These are phyloP conservation scores for Brachionus manjavacas DNA, from an alignment of 1,140 invertebrate species.

Conservation along the genomic window DNA sequence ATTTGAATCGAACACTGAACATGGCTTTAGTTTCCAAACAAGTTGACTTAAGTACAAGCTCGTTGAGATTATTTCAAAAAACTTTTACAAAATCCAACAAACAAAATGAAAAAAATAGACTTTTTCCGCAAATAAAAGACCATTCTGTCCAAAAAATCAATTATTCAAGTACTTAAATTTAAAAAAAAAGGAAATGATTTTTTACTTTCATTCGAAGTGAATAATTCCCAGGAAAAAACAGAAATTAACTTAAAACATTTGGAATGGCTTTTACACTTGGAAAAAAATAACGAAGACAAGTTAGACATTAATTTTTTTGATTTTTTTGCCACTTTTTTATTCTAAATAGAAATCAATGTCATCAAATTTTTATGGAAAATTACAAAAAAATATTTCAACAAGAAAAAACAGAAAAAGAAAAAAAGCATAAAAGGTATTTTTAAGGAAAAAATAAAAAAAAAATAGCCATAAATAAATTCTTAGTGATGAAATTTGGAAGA, in stretches of 20 bases:
- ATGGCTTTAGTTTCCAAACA: slow-evolving; percentile 14
- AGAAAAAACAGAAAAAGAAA: slow-evolving; percentile 8
- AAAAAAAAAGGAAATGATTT: background rate
- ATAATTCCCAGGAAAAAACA: background rate
- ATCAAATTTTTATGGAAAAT: slow-evolving; percentile 51
- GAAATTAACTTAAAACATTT: slow-evolving; percentile 19
- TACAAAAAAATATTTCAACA: slow-evolving; percentile 51
- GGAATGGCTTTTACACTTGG: slow-evolving; percentile 20
- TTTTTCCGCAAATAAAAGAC: background rate
- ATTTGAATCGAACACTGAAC: background rate
- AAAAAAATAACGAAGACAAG: background rate
- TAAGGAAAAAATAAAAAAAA: background rate
- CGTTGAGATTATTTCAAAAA: background rate
- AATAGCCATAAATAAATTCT: background rate
- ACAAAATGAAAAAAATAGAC: background rate
- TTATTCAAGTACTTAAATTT: background rate
- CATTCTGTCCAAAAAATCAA: slow-evolving; percentile 2
- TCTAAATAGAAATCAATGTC: slow-evolving; percentile 47
- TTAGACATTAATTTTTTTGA: background rate
- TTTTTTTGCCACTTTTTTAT: background rate
- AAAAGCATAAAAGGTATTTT: background rate
- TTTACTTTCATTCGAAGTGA: background rate
- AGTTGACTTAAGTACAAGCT: background rate
- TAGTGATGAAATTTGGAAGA: background rate
- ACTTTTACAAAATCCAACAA: background rate